Evolutionary conservation across 1,140 invertebrate species (phyloP), one percentile per base, ranked within the genome.

Genomic region (Trypoxylus dichotomus): DNA sequence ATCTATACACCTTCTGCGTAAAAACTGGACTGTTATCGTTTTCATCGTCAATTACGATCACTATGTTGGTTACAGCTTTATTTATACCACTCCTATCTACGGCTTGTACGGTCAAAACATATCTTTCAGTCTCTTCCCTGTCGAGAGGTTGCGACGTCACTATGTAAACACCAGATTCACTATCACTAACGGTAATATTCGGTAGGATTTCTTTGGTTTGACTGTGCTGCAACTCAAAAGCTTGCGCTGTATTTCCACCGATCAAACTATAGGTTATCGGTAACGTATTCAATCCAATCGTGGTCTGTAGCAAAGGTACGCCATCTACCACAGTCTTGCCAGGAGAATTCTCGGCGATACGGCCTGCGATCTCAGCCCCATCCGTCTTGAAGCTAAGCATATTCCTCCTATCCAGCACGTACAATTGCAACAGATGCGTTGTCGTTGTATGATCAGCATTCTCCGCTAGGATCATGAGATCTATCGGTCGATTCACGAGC

Each of bases 11-110:
- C 68, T 90, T 88, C 58, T 93, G 89, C 1, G 91, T 90, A 85
- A 98, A 97, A 10, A 93, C 87, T 0, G 96, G 96, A 76, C 92
- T 91, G 84, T 98, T 97, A 86, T 98, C 97, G 85, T 99, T 98
- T 81, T 94, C 93, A 83, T 98, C 96, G 0, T 91, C 84, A 0
- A 98, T 90, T 3, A 89, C 87, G 2, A 98, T 90, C 21, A 89
- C 87, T 2, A 98, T 89, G 54, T 90, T 92, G 1, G 94, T 91
- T 15, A 90, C 89, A 0, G 94, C 92, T 78, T 91, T 93, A 83
- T 94, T 94, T 7, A 94, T 88, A 8, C 91, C 93, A 76, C 91
- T 90, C 10, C 90, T 87, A 84, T 96, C 94, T 7, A 90, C 91
- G 0, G 94, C 95, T 81, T 94, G 91, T 72, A 96, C 87, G 0